Base-by-base conservation (phyloP, 1,140 invertebrate genomes). In the Neotoxoptera formosana region DNA sequence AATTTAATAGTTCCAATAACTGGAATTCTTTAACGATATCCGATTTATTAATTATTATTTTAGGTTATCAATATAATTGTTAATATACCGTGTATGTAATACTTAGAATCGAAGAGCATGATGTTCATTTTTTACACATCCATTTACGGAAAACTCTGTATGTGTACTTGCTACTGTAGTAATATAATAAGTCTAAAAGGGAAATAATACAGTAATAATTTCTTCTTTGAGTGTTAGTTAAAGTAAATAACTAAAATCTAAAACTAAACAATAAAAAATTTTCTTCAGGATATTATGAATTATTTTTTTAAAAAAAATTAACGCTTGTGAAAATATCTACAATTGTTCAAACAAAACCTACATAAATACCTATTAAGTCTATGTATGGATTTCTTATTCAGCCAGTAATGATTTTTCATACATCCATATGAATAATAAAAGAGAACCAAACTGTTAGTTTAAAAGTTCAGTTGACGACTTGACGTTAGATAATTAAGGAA, bases 401-500 rank as follows among this genome's bases (percentile, higher is more conserved):
- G 14, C 8, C 9, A 41, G 25, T 47, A 45, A 45, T 86, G 41
- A 67, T 47, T 86, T 86, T 86, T 47, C 36, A 84, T 84, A 25
- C 41, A 45, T 25, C 45, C 45, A 1, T 30, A 14, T 47, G 45
- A 47, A 86, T 47, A 47, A 86, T 11, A 30, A 86, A 86, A 86
- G 45, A 47, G 41, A 47, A 30, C 25, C 25, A 86, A 47, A 86
- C 23, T 86, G 84, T 67, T 67, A 11, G 36, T 51, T 30, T 48
- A 91, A 91, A 81, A 91, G 90, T 48, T 81, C 60, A 36, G 76
- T 93, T 25, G 30, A 81, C 81, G 91, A 36, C 47, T 93, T 25
- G 30, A 81, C 81, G 91, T 53, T 45, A 53, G 20, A 86, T 86
- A 86, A 93, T 93, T 86, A 86, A 93, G 48, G 91, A 93, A 41